phyloP scores from a whole-genome alignment of 2,113 vertebrate genomes.

The Petrocephalus zakoni region DNA sequence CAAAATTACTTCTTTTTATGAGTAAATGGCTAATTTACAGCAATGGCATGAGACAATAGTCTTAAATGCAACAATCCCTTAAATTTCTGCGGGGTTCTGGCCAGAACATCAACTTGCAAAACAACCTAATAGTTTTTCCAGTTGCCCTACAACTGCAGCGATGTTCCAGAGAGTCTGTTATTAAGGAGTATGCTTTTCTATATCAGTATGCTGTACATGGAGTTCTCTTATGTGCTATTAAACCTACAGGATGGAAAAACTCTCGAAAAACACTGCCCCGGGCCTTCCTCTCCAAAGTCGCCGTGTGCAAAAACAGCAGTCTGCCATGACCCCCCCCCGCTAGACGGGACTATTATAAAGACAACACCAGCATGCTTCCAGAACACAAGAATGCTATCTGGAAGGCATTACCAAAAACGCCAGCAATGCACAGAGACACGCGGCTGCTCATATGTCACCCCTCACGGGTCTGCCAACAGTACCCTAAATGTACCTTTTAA shows the following conservation, averaged over 20 bases:
- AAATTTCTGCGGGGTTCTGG: not conserved
- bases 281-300: not conserved
- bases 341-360: not conserved
- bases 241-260: conserved; percentile 14
- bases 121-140: conserved; percentile 20
- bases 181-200: conserved; percentile 13
- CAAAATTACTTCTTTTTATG: not conserved
- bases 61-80: not conserved
- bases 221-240: conserved; percentile 21
- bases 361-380: not conserved
- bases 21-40: not conserved
- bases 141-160: not conserved
- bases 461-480: not conserved
- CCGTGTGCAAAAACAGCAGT: not conserved
- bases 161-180: conserved; percentile 1
- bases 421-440: not conserved
- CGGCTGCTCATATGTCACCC: not conserved
- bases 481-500: not conserved
- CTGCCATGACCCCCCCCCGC: not conserved
- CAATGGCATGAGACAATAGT: not conserved
- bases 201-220: conserved; percentile 13
- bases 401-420: not conserved
- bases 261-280: not conserved
- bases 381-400: not conserved
- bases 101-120: conserved; percentile 16